Base-by-base conservation (phyloP, 2,888 invertebrate genomes). In the Operophtera brumata region DNA sequence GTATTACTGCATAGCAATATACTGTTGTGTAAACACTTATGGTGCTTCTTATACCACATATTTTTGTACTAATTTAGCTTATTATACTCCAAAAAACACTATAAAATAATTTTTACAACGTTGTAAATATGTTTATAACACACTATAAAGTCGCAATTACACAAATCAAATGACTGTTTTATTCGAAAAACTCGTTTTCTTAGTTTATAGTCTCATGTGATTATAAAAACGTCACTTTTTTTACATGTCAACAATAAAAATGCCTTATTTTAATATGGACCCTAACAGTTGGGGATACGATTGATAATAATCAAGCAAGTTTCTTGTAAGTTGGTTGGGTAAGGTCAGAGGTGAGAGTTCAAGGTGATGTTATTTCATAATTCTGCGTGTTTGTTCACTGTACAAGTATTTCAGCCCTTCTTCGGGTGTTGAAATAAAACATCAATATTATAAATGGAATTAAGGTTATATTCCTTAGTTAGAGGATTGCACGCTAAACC, bases 101-200 rank as follows among this genome's bases (percentile, higher is more conserved):
- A 41, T 51, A 47, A 35, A 47, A 43, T 35, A 40, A 47, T 57
- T 47, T 54, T 46, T 48, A 57, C 25, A 40, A 11, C 46, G 30
- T 30, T 30, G 30, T 30, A 30, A 57, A 52, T 51, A 44, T 47
- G 39, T 57, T 54, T 60, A 46, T 42, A 50, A 34, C 52, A 43
- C 25, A 50, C 54, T 39, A 48, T 54, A 54, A 60, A 54, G 43
- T 32, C 13, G 32, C 47, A 53, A 47, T 57, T 54, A 50, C 43
- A 54, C 56, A 50, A 60, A 60, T 49, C 50, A 51, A 46, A 48
- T 32, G 32, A 39, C 10, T 26, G 40, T 51, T 56, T 47, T 44
- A 44, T 39, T 51, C 9, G 39, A 46, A 47, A 50, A 43, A 45
- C 41, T 26, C 40, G 47, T 47, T 47, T 51, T 44, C 43, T 26